Evolutionary conservation across 2,888 invertebrate species (phyloP).

Genomic region (Dexiosoma caninum): DNA sequence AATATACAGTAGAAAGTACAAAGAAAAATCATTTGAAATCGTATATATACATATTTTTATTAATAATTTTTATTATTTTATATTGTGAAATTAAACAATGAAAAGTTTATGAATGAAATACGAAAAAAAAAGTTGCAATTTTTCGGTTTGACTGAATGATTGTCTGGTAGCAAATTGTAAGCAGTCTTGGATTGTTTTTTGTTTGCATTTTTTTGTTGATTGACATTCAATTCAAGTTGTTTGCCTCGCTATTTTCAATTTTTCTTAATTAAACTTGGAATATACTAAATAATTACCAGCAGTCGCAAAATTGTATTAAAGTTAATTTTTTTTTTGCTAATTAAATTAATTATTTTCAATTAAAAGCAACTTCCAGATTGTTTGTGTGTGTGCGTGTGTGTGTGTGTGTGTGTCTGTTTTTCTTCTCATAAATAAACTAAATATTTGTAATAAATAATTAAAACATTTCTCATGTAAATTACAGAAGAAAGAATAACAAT

Average conservation of each 20-base stretch:
- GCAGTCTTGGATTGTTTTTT: neutral
- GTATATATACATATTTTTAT: neutral
- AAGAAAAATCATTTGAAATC: neutral
- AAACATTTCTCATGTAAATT: constrained; percentile 33
- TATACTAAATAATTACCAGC: constrained; percentile 12
- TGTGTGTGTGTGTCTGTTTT: no score
- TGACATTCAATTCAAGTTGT: constrained; percentile 44
- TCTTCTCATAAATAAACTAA: constrained; percentile 19
- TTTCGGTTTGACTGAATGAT: neutral
- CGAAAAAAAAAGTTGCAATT: neutral
- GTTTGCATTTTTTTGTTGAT: no score
- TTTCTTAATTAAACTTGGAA: constrained; percentile 25
- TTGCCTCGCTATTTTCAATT: constrained; percentile 18
- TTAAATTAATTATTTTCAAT: constrained; percentile 47
- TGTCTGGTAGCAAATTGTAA: constrained; percentile 12
- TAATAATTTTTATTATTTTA: neutral
- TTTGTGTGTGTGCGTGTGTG: no score
- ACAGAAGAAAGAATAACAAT: constrained; percentile 15
- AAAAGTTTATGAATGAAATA: constrained; percentile 43
- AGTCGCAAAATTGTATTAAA: neutral
- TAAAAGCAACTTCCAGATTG: constrained; percentile 45
- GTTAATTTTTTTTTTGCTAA: constrained; percentile 13
- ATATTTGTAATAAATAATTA: constrained; percentile 34
- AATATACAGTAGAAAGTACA: neutral
- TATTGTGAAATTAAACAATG: constrained; percentile 7